Conservation (phyloP, 2,113 vertebrate genomes). For the Cynopterus brachyotis region DNA sequence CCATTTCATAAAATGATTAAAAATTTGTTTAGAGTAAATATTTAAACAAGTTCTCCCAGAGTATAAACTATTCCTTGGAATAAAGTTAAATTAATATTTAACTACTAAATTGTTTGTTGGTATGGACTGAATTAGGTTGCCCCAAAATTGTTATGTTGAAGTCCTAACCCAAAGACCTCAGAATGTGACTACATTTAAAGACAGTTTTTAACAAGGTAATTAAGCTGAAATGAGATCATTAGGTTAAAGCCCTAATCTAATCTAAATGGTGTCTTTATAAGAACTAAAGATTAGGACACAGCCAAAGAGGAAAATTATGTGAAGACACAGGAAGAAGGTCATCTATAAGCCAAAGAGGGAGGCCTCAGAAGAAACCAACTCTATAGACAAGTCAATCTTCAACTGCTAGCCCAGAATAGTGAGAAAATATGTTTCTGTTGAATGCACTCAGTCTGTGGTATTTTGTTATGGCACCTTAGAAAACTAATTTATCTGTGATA, state of each 20-base stretch:
- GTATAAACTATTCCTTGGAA: conserved; percentile 9
- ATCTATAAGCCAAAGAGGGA: neutral
- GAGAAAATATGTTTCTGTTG: neutral
- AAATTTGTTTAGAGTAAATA: neutral
- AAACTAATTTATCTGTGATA: neutral
- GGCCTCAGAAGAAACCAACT: fast-evolving
- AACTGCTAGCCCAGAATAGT: neutral
- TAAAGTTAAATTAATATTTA: neutral
- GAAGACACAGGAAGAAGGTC: neutral
- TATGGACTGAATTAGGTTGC: neutral
- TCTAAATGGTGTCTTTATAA: neutral
- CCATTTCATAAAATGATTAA: neutral
- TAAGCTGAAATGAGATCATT: neutral
- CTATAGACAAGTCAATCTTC: neutral
- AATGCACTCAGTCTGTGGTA: neutral
- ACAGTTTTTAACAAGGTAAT: neutral
- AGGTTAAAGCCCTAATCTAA: neutral
- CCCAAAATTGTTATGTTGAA: neutral
- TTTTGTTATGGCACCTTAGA: neutral
- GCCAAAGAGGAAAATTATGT: neutral
- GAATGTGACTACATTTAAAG: neutral
- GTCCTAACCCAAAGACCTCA: neutral
- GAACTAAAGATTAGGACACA: neutral
- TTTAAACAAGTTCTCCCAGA: neutral
- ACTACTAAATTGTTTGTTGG: neutral